Conservation (phyloP, 2,888 invertebrate genomes). For the Octodonta nipae region DNA sequence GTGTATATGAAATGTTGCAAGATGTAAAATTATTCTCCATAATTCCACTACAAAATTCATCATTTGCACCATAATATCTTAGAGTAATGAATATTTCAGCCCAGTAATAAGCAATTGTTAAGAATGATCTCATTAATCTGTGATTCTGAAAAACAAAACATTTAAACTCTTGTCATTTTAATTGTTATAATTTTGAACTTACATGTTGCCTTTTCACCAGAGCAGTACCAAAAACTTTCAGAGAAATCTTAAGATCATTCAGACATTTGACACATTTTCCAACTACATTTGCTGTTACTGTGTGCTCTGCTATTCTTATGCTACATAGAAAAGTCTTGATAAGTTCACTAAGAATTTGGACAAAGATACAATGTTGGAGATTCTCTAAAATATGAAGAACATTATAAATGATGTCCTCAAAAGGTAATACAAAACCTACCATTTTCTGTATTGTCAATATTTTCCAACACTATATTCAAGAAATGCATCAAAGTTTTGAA, state of each 20-base stretch:
- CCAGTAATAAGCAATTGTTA: slow-evolving; percentile 30
- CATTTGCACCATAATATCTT: slow-evolving; percentile 19
- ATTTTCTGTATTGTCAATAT: slow-evolving; percentile 14
- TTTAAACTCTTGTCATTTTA: neutral
- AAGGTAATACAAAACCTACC: slow-evolving; percentile 12
- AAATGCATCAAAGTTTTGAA: slow-evolving; percentile 28
- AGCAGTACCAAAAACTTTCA: slow-evolving; percentile 25
- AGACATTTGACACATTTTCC: slow-evolving; percentile 26
- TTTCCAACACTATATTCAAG: slow-evolving; percentile 21
- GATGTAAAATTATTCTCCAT: slow-evolving; percentile 22
- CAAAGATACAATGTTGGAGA: slow-evolving; percentile 16
- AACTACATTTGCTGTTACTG: slow-evolving; percentile 21
- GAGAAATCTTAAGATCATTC: slow-evolving; percentile 25
- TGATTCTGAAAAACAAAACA: slow-evolving; percentile 26
- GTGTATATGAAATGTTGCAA: slow-evolving; percentile 29
- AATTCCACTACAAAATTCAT: no score
- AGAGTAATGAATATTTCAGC: slow-evolving; percentile 27
- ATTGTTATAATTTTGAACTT: slow-evolving; percentile 12
- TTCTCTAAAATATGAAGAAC: slow-evolving; percentile 15
- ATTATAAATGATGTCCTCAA: slow-evolving; percentile 3
- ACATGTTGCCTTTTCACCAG: slow-evolving; percentile 32
- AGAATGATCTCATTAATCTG: slow-evolving; percentile 27
- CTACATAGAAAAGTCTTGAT: slow-evolving; percentile 25
- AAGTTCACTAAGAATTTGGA: slow-evolving; percentile 26
- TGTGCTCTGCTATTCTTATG: slow-evolving; percentile 29